phyloP scores from a whole-genome alignment of 2,797 vertebrate species.

The Gallinago solitaria region DNA sequence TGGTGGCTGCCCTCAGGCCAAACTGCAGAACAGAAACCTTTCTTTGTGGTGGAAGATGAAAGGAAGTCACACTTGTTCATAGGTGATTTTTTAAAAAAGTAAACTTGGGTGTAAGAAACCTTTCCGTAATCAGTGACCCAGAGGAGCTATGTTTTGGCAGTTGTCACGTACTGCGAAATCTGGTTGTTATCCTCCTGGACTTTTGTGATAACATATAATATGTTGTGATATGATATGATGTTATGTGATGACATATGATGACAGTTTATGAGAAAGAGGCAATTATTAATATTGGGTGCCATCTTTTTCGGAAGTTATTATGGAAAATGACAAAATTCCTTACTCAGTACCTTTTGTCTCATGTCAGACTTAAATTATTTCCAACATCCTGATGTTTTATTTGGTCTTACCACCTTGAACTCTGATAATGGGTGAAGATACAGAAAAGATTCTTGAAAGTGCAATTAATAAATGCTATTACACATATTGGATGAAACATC shows the following conservation, averaged over 20 bases:
- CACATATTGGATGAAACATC: not conserved
- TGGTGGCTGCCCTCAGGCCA: not conserved
- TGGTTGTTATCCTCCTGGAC: not conserved
- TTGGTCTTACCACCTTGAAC: not conserved
- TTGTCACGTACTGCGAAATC: not conserved
- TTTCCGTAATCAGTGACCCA: not conserved
- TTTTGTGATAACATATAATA: no score
- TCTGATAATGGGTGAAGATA: not conserved
- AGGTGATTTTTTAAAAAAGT: not conserved
- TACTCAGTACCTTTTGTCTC: not conserved
- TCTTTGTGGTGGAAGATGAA: not conserved
- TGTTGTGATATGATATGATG: no score
- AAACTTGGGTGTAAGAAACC: not conserved
- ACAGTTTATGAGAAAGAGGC: not conserved
- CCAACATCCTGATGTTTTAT: not conserved
- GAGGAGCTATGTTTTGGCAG: not conserved
- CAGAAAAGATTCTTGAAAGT: not conserved
- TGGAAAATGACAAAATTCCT: not conserved
- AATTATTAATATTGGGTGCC: not conserved
- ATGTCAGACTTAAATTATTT: not conserved
- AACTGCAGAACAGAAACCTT: not conserved
- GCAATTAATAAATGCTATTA: not conserved
- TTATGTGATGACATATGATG: no score
- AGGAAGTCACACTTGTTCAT: not conserved
- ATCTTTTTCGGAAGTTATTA: not conserved